Conservation (phyloP, 2,113 vertebrate species). For the Serilophus lunatus region DNA sequence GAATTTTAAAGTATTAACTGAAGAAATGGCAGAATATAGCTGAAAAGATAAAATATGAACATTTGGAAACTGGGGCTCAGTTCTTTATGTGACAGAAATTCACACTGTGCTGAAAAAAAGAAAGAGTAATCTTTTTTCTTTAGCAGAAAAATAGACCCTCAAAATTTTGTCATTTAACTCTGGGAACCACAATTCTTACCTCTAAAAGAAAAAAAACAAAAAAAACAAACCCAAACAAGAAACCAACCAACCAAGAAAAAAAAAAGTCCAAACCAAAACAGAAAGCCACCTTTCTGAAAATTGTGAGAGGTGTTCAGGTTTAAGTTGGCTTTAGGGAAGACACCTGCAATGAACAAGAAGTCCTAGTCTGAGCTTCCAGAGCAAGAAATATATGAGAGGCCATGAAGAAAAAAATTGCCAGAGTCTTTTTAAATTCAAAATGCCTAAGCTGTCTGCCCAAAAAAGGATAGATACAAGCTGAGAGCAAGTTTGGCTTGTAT, state of each 20-base stretch:
- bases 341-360: not conserved
- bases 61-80: not conserved
- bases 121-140: not conserved
- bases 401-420: not conserved
- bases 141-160: not conserved
- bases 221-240: not conserved
- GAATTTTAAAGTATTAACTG: slow-evolving; percentile 12
- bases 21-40: not conserved
- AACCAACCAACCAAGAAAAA: not conserved
- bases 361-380: not conserved
- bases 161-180: not conserved
- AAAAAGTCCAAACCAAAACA: not conserved
- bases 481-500: not conserved
- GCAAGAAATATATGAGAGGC: not conserved
- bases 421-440: not conserved
- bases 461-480: not conserved
- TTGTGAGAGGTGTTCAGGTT: not conserved
- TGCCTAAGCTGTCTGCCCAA: not conserved
- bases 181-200: not conserved
- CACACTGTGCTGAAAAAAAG: not conserved
- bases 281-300: not conserved
- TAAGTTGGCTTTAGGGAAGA: not conserved
- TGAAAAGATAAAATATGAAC: not conserved
- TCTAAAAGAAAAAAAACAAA: not conserved
- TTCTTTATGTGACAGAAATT: not conserved